Base-by-base conservation (phyloP, 2,888 invertebrate species). In the Lasioglossum lativentre region DNA sequence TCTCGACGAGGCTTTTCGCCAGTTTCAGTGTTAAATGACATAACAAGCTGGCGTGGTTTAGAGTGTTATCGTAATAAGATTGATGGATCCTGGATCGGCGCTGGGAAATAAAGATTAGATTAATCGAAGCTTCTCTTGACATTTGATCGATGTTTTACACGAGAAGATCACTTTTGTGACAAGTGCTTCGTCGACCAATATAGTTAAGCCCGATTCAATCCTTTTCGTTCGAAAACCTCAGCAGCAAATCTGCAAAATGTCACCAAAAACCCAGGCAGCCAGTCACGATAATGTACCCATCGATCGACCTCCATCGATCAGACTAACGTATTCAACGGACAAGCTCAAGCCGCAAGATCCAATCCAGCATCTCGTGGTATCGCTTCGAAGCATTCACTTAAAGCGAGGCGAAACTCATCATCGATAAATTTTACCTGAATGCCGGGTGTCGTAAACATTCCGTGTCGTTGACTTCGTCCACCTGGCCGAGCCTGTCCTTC, bases 401-500 rank as follows among this genome's bases (percentile, higher is more conserved):
- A 66, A 66, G 34, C 34, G 34, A 72, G 56, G 45, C 27, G 23
- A 38, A 40, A 47, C 47, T 19, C 47, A n/a, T 34, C 16, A 34
- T 23, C 27, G 14, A 71, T 71, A 30, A 80, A 75, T 71, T 75
- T 71, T 6, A 77, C 45, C 34, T 40, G 73, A 56, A 83, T 42
- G 59, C 30, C 23, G 34, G 38, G 2, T 66, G 66, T 80, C 75
- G 56, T 45, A 68, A 75, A 83, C 78, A 56, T 30, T 12, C 16
- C 8, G 72, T 38, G 63, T 34, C 79, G 10, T 5, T 59, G 47
- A 45, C 76, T 47, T 8, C 56, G 27, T 10, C 30, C 14, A 47
- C 6, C 16, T 34, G 59, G 59, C 47, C 72, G 71, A 27, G 56
- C 34, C 10, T 59, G 84, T 88, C 89, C 89, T 88, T 88, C 86